Conservation (phyloP, 2,888 invertebrate genomes). For the Acronicta psi region DNA sequence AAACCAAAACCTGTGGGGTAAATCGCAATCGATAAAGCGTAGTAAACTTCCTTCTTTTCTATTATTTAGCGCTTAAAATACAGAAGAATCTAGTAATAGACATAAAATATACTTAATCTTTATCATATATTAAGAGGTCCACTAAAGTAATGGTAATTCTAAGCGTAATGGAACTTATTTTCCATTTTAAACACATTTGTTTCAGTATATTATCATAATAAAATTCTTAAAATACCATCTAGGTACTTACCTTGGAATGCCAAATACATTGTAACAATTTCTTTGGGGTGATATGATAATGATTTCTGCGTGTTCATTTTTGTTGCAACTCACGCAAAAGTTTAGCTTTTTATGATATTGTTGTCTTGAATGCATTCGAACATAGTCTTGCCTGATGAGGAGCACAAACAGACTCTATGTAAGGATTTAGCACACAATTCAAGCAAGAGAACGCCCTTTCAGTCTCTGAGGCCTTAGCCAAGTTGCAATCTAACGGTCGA, state of each 20-base stretch:
- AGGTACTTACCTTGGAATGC: conserved; percentile 17
- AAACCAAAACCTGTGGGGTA: too few species aligned
- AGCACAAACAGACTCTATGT: too few species aligned
- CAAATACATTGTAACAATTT: conserved; percentile 18
- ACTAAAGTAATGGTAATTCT: conserved; percentile 37
- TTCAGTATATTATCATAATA: conserved; percentile 48
- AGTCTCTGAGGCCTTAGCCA: too few species aligned
- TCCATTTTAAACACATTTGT: conserved; percentile 48
- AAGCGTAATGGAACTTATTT: conserved; percentile 36
- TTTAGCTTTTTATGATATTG: too few species aligned
- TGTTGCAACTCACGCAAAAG: too few species aligned
- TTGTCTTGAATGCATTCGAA: too few species aligned
- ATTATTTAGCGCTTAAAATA: conserved; percentile 7
- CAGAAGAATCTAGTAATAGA: conserved; percentile 1
- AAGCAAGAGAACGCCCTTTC: too few species aligned
- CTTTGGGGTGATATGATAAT: conserved; percentile 15
- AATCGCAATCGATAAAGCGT: too few species aligned
- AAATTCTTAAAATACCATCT: conserved; percentile 46
- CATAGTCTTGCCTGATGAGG: too few species aligned
- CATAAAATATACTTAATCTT: conserved; percentile 18
- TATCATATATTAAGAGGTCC: conserved; percentile 23
- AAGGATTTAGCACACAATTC: too few species aligned
- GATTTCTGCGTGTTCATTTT: neutral
- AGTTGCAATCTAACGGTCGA: too few species aligned
- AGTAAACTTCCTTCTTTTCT: too few species aligned